Evolutionary conservation across 64 coral and sea anemone species (phyloP), one percentile per base, ranked within the genome.

Genomic region (Pachyseris speciosa): DNA sequence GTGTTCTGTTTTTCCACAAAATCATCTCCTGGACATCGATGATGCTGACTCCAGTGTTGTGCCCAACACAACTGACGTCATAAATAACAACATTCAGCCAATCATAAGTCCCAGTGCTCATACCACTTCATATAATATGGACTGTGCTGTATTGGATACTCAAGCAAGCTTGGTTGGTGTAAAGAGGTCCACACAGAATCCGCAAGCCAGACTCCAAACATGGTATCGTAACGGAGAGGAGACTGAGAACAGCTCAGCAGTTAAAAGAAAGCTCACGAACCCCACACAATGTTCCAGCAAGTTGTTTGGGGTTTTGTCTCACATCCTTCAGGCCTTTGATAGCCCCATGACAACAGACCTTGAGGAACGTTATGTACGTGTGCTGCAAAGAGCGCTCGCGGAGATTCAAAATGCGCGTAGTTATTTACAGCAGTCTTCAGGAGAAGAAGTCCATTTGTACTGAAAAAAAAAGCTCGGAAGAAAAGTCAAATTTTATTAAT

Each of bases 281-380:
- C 15, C 75, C 17, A 57, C 0, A 32, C 75, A 57, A 11, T 37
- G 47, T 4, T 5, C 48, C 8, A 58, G 15, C 28, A 79, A 79
- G 15, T 31, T 79, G 2, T 79, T 79, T 79, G 30, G 49, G 32
- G 37, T 79, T 37, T 31, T 79, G 17, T 55, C 49, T 38, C 50
- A 58, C 11, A 79, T 79, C 2, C 48, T 79, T 9, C 75, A 79
- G 9, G 75, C 75, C 51, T 58, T 79, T 37, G 51, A 58, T 31
- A 37, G 6, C 11, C 47, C 48, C 0, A 13, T 57, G 12, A 79
- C 75, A 36, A 17, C 15, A 58, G 49, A 58, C 7, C 48, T 53
- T 38, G 75, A 79, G 32, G 75, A 79, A 79, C 17, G 30, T 24
- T 79, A 58, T 37, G 17, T 19, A 36, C 3, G 48, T 37, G 75